A percentile compares a stretch with the other conserved stretches of the same genome.
These are phyloP conservation scores for Periphyllus acericola DNA, from an alignment of 2,888 invertebrate genomes.

Conservation along the genomic window DNA sequence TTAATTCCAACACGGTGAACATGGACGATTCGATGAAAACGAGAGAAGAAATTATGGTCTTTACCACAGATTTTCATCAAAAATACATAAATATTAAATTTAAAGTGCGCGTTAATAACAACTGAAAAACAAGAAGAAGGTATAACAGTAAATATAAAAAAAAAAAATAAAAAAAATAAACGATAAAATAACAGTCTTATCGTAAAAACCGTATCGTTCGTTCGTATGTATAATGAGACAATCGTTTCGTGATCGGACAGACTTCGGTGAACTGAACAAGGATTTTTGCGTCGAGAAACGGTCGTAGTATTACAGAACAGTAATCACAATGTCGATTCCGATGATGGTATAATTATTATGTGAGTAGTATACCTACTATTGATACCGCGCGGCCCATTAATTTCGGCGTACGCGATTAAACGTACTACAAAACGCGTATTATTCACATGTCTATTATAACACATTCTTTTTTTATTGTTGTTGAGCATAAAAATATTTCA, in stretches of 20 bases:
- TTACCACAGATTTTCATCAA: background rate
- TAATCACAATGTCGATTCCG: background rate
- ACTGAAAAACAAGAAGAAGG: too few species aligned
- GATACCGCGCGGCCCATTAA: background rate
- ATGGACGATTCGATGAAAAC: background rate
- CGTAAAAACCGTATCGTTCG: background rate
- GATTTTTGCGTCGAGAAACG: background rate
- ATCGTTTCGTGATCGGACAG: background rate
- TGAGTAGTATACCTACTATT: too few species aligned
- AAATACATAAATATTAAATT: too few species aligned
- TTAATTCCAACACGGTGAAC: background rate
- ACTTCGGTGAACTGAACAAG: background rate
- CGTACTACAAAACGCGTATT: background rate
- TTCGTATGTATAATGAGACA: background rate
- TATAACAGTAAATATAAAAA: too few species aligned
- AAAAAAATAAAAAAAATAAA: background rate
- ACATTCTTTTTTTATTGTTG: background rate
- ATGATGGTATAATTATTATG: background rate
- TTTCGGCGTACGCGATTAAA: background rate
- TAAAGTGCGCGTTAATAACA: too few species aligned
- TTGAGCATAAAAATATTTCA: slow-evolving; percentile 9
- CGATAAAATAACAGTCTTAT: background rate
- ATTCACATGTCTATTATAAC: background rate
- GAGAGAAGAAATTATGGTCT: background rate
- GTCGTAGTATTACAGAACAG: background rate